These are phyloP conservation scores for Halichondria panicea DNA, from an alignment of 37 sponge, comb jelly and placozoan genomes.

Conservation along the genomic window DNA sequence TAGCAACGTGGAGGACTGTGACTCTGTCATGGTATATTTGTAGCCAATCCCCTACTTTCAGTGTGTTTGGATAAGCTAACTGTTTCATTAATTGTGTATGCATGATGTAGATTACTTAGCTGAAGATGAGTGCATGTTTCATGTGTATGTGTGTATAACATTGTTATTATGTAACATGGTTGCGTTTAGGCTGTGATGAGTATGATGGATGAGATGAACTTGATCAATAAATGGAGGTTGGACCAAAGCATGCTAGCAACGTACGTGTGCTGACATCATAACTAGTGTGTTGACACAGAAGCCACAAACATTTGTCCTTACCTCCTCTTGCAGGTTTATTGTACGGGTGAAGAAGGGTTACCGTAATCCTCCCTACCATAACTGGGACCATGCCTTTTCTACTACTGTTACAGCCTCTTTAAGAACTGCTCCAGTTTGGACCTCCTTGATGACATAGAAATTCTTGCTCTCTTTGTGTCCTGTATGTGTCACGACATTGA, in stretches of 20 bases:
- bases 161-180: background rate
- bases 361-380: constrained; percentile 86
- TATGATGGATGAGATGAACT: constrained; percentile 67
- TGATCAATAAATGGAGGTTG: constrained; percentile 66
- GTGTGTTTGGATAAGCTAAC: no score
- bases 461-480: constrained; percentile 70
- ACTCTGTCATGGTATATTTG: constrained; percentile 41
- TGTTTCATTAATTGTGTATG: no score
- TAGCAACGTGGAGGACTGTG: background rate
- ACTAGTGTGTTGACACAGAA: no score
- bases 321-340: constrained; percentile 48
- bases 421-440: constrained; percentile 33
- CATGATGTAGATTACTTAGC: no score
- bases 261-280: background rate
- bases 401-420: constrained; percentile 70
- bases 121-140: background rate
- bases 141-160: background rate
- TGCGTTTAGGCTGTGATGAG: constrained; percentile 37
- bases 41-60: no score
- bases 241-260: constrained; percentile 39
- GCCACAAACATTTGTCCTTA: no score
- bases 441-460: constrained; percentile 63
- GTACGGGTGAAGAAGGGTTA: constrained; percentile 83
- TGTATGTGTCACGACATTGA: constrained; percentile 85
- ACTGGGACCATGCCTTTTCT: constrained; percentile 91